Evolutionary conservation across 2,113 vertebrate species (phyloP), one percentile per base, ranked within the genome.

Genomic region (Pollimyrus isidori): DNA sequence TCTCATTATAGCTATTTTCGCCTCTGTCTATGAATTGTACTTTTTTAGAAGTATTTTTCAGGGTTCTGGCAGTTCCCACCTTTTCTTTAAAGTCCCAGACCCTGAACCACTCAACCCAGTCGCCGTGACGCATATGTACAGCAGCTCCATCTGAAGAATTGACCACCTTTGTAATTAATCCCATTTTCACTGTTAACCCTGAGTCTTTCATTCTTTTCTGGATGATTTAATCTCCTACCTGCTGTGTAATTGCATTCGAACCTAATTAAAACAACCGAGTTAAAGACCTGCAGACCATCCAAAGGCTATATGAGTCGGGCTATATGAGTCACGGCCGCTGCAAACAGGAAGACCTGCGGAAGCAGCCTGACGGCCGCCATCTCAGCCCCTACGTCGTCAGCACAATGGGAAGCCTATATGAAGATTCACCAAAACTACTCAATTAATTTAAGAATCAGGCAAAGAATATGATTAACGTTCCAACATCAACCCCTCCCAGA

Each of bases 101-200:
- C 65, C 65, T 23, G 1, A 88, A 39, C 17, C 65, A 52, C 48
- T 21, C 17, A 45, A 52, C 26, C 30, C 26, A 4, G 3, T 76
- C 15, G 3, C 69, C 9, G 7, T 50, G 48, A 23, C 2, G 3
- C 58, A 52, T 21, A 73, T 49, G 69, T 88, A 50, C 13, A 69
- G 21, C 39, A 50, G 48, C 65, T 76, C 45, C 46, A 17, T 26
- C 49, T 21, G 88, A 50, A 53, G 46, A 83, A 39, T 17, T 82
- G 73, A 89, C 73, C 65, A 53, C 48, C 76, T 88, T 87, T 87
- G 85, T 53, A 87, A 87, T 87, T 52, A 87, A 87, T 87, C 85
- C 85, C 85, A 53, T 56, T 88, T 80, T 88, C 80, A 35, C 73
- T 83, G 17, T 89, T 50, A 89, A 53, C 73, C 73, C 48, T 19